Evolutionary conservation across 2,797 vertebrate species (phyloP), one percentile per base, ranked within the genome.

Genomic region (Tapera naevia): DNA sequence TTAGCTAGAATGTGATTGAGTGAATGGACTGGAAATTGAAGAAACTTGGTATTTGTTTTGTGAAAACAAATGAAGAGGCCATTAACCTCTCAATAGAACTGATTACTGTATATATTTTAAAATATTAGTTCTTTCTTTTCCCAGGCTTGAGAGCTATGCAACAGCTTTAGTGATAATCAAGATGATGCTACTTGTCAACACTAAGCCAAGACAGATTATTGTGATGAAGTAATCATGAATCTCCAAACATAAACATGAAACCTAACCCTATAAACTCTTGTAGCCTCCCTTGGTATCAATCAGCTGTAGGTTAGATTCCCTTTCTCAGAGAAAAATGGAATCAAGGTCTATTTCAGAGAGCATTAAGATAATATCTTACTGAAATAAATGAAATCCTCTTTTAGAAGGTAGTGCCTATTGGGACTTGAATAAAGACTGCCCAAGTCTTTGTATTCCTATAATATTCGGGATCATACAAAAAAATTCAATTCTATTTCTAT

Each of bases 61-160:
- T 65, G 69, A 75, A 88, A 95, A 95, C 30, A 89, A 97, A 95
- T 94, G 81, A 95, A 79, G 46, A 93, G 89, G 69, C 74, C 61
- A 83, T 83, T 95, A 93, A 94, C 85, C 87, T 89, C 80, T 46
- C 32, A 58, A 89, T 8, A 93, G 65, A 71, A 86, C 65, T 86
- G 4, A 92, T 94, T 92, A 66, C 57, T 24, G 16, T 70, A 48
- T 76, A 66, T 18, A 17, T 53, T 95, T 91, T 91, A 69, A 94
- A 91, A 89, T 64, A 66, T 35, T 19, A 45, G 3, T 65, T 28
- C 70, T 70, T 88, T 61, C 9, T 81, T 28, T 93, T 94, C 92
- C 61, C 82, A 88, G 82, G 66, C 82, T 91, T 80, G 43, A 75
- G 89, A 92, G n/a, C 46, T 17, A 11, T 51, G 30, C 25, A 83